A percentile compares a stretch with the other conserved stretches of the same genome.
Conservation (phyloP, 2,888 invertebrate species). For the Aleiodes alternator region DNA sequence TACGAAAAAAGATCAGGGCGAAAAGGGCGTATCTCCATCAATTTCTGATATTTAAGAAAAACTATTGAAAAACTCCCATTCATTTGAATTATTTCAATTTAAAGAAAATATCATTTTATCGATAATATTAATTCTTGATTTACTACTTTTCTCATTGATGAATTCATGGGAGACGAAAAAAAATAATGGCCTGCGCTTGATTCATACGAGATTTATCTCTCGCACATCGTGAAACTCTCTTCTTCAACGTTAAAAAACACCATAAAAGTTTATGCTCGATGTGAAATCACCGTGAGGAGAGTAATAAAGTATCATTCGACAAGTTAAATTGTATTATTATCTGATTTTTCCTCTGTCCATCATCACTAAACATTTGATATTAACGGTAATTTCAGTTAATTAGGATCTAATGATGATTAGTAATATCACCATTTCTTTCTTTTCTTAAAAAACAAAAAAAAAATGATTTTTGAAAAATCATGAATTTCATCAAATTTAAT, state of each 20-base stretch:
- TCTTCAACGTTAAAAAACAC: slow-evolving; percentile 52
- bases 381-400: background rate
- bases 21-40: too few relatives aligned
- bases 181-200: background rate
- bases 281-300: slow-evolving; percentile 59
- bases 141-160: background rate
- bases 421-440: too few relatives aligned
- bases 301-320: slow-evolving; percentile 64
- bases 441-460: too few relatives aligned
- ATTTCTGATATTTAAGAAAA: too few relatives aligned
- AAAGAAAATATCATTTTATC: background rate
- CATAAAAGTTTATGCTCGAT: slow-evolving; percentile 59
- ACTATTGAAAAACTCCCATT: too few relatives aligned
- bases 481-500: too few relatives aligned
- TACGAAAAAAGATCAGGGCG: too few relatives aligned
- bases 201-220: slow-evolving; percentile 7
- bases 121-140: too few relatives aligned
- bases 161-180: background rate
- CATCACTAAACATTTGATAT: slow-evolving; percentile 10
- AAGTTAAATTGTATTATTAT: slow-evolving; percentile 61
- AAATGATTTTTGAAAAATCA: too few relatives aligned
- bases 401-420: background rate
- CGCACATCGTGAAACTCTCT: slow-evolving; percentile 51
- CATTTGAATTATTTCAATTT: background rate
- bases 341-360: slow-evolving; percentile 19